A percentile compares a stretch with the other conserved stretches of the same genome.
phyloP scores from a whole-genome alignment of 2,113 vertebrate genomes.

The human (Homo sapiens) region DNA sequence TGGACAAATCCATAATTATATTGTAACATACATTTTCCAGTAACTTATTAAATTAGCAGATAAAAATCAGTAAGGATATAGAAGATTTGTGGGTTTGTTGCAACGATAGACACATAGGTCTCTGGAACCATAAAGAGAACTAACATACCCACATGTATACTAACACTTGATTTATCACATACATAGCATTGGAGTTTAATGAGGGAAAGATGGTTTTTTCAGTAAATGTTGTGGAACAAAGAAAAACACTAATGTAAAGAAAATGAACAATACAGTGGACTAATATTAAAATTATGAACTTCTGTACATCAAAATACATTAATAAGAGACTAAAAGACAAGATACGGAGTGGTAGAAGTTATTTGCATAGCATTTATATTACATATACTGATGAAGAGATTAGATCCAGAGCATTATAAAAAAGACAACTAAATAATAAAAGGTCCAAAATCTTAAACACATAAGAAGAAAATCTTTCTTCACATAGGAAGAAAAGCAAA shows the following conservation, averaged over 20 bases:
- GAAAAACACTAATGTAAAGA: background rate
- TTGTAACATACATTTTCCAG: background rate
- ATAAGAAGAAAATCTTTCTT: background rate
- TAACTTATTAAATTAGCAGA: conserved; percentile 17
- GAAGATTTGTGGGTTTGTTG: background rate
- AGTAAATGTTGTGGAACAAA: background rate
- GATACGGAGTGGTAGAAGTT: background rate
- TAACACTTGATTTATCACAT: background rate
- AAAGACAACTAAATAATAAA: background rate
- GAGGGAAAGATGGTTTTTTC: background rate
- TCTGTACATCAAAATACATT: background rate
- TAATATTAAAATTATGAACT: background rate
- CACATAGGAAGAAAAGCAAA: background rate
- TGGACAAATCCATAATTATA: background rate
- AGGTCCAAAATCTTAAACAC: background rate
- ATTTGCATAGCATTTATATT: conserved; percentile 5
- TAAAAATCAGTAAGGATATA: background rate
- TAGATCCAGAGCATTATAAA: background rate
- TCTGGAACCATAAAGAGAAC: background rate
- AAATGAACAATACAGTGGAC: background rate
- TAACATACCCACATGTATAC: background rate
- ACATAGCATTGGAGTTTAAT: background rate
- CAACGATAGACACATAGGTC: background rate
- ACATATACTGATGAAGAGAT: background rate
- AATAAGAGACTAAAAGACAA: conserved; percentile 9